Evolutionary conservation across 2,888 invertebrate genomes (phyloP).

Genomic region (Dasysyrphus albostriatus): DNA sequence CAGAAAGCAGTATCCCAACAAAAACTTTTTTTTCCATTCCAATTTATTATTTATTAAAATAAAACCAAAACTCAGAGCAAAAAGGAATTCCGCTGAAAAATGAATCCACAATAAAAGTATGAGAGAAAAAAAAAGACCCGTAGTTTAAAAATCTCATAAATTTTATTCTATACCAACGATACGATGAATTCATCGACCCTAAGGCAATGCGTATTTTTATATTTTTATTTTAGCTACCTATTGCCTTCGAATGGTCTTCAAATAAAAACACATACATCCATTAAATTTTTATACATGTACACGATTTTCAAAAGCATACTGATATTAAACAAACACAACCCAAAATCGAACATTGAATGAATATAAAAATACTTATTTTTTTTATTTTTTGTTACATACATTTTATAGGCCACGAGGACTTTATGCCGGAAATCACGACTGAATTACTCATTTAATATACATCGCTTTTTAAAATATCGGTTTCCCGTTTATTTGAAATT

Average conservation of each 20-base stretch:
- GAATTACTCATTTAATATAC: conserved; percentile 74
- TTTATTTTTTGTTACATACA: neutral
- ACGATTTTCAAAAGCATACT: conserved; percentile 32
- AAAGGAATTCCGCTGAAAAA: conserved; percentile 52
- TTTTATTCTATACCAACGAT: conserved; percentile 47
- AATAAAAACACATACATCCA: conserved; percentile 40
- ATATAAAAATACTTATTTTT: conserved; percentile 3
- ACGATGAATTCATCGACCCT: conserved; percentile 60
- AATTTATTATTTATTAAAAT: conserved; percentile 41
- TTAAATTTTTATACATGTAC: conserved; percentile 51
- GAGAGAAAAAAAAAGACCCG: conserved; percentile 43
- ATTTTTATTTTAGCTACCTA: neutral
- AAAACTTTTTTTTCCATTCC: conserved; percentile 35
- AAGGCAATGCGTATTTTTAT: conserved; percentile 1
- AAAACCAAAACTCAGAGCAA: conserved; percentile 43
- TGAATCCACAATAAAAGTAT: conserved; percentile 38
- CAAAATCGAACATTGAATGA: conserved; percentile 35
- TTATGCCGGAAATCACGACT: conserved; percentile 68
- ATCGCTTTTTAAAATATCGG: conserved; percentile 71
- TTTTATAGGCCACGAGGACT: conserved; percentile 11
- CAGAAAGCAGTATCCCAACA: neutral
- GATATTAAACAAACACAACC: conserved; percentile 39
- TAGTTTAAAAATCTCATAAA: conserved; percentile 71
- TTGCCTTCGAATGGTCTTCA: conserved; percentile 30
- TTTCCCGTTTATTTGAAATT: conserved; percentile 67